Evolutionary conservation across 2,113 vertebrate genomes (phyloP), one percentile per base, ranked within the genome.

Genomic region (Chrysemys picta): DNA sequence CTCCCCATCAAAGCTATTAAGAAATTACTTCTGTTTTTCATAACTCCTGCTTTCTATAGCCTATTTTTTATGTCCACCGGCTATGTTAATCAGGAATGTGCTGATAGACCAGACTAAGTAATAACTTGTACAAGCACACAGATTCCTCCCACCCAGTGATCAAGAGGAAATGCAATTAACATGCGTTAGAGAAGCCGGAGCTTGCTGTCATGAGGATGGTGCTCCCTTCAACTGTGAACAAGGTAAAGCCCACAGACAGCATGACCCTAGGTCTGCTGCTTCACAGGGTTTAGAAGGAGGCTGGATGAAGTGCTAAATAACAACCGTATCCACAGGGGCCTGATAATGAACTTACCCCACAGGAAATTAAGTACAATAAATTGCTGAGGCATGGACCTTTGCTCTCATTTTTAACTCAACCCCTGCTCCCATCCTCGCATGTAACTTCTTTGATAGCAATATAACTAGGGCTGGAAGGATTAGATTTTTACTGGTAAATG

Each of bases 111-210:
- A 95, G 95, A 95, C 87, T 96, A 97, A 98, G 97, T 96, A 99
- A 98, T 98, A 98, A 98, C 98, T 97, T 29, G 42, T 95, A 95
- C 97, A 94, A 90, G 53, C 9, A 80, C 83, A 47, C 80, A 92
- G 94, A 98, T 99, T 99, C 98, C 98, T 99, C 95, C 91, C 98
- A 98, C 79, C 92, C 97, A 97, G 50, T 97, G 98, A 99, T 98
- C 89, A 98, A 97, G 97, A 97, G 97, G 94, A 98, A 99, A 99
- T 98, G 97, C 98, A 98, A 98, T 98, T 99, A 98, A 96, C 98
- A 96, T 98, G 94, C 97, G 98, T 97, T 98, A 98, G 98, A 98
- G 97, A 98, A 98, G 98, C 96, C 91, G 91, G 95, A 98, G 96
- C 85, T 96, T 95, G 93, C 94, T 98, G 98, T 98, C 97, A 98